A percentile compares a stretch with the other conserved stretches of the same genome.
These are phyloP conservation scores for Trinectes maculatus DNA, from an alignment of 2,113 vertebrate species.

Conservation along the genomic window DNA sequence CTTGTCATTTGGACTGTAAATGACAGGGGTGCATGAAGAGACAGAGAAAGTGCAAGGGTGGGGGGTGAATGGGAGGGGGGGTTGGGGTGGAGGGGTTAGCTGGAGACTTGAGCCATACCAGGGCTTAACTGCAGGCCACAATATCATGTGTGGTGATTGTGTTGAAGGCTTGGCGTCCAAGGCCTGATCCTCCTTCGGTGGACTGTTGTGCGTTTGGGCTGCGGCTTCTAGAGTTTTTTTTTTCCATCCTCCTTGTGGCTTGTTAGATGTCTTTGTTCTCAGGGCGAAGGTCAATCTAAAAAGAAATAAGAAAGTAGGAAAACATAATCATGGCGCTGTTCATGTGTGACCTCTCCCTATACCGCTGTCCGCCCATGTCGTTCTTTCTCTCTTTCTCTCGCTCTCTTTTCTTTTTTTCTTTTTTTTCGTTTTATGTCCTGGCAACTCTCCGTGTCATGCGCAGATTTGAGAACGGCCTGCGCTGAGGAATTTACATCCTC, in stretches of 20 bases:
- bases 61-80: constrained; percentile 15
- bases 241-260: constrained; percentile 72
- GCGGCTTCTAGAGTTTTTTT: constrained; percentile 65
- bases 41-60: constrained; percentile 32
- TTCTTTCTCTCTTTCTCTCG: constrained; percentile 39
- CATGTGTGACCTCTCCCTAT: constrained; percentile 67
- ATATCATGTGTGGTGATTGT: constrained; percentile 79
- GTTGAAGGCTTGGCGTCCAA: constrained; percentile 74
- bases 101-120: constrained; percentile 65
- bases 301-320: constrained; percentile 48
- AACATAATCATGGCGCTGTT: constrained; percentile 63
- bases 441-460: constrained; percentile 64
- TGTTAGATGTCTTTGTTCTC: constrained; percentile 73
- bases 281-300: constrained; percentile 68
- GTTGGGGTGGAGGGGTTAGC: constrained; percentile 21
- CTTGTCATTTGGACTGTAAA: constrained; percentile 77
- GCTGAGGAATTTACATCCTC: constrained; percentile 82
- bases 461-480: constrained; percentile 66
- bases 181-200: constrained; percentile 55
- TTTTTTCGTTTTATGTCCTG: constrained; percentile 58
- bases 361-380: constrained; percentile 38
- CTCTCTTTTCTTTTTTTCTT: constrained; percentile 46
- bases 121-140: constrained; percentile 74
- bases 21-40: constrained; percentile 67
- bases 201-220: constrained; percentile 69